Base-by-base conservation (phyloP, 2,888 invertebrate species). In the Microchrysa polita region DNA sequence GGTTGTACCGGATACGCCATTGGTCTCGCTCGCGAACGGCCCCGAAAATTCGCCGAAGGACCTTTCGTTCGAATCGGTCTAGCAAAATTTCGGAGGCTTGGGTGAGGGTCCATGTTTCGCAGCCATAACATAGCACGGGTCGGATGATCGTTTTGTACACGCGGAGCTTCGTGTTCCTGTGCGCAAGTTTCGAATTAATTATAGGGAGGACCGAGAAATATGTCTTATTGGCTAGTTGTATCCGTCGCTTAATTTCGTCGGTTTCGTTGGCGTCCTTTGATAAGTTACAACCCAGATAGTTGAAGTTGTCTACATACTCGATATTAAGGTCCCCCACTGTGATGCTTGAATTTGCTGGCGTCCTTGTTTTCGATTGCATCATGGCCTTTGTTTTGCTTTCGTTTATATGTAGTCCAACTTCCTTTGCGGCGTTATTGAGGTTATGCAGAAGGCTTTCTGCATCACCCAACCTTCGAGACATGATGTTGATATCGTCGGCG, bases 111-210 rank as follows among this genome's bases (percentile, higher is more conserved):
- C 48, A 48, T 12, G 48, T 10, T 48, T 48, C 48, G 14, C 48
- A 48, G 12, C 48, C 48, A 10, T 48, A 5, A n/a, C 48, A 48
- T 48, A 48, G 48, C 16, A 48, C 48, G 4, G 48, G 16, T 48
- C 48, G 16, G 2, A 48, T 48, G 10, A 48, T 48, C 5, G 48
- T 48, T 48, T 48, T 48, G 2, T 48, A 48, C 16, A n/a, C 48
- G 48, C 48, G 48, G 48, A 48, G 16, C 48, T 48, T 48, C 48
- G 48, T 48, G 48, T 48, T n/a, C 12, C 48, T 48, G 48, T 48
- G 48, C 48, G 12, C 16, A 48, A 7, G 16, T 12, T 48, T 48
- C 27, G 27, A 34, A 5, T 34, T 34, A 2, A 34, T 34, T 34
- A 34, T 34, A 7, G 7, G 27, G 27, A 34, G 27, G 7, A 34